Evolutionary conservation across 2,797 vertebrate genomes (phyloP).

Genomic region (Rhincodon typus): DNA sequence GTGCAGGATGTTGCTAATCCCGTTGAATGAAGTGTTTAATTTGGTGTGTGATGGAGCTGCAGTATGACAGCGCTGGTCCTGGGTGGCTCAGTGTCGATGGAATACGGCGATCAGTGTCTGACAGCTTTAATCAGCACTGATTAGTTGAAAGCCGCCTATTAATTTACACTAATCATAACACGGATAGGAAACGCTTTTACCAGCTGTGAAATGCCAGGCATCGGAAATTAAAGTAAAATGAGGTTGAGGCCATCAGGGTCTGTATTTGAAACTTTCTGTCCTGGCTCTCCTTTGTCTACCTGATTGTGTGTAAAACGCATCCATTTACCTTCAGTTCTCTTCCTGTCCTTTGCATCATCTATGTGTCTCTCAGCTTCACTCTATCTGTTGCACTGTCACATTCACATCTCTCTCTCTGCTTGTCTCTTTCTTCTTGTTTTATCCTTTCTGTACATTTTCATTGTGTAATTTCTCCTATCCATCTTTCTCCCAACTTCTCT

Average conservation of each 20-base stretch:
- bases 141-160: slow-evolving; percentile 67
- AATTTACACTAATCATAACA: slow-evolving; percentile 67
- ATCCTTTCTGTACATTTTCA: not conserved
- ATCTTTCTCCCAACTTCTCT: no score
- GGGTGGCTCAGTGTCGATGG: not conserved
- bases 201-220: slow-evolving; percentile 72
- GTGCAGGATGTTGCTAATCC: not conserved
- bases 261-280: slow-evolving; percentile 60
- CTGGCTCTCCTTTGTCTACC: slow-evolving; percentile 57
- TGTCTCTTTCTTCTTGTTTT: not conserved
- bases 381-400: not conserved
- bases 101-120: slow-evolving; percentile 51
- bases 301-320: slow-evolving; percentile 64
- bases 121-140: slow-evolving; percentile 67
- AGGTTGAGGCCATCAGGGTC: slow-evolving; percentile 58
- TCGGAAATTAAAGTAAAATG: slow-evolving; percentile 68
- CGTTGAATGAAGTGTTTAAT: not conserved
- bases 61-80: not conserved
- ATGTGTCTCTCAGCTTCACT: not conserved
- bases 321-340: slow-evolving; percentile 60
- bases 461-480: no score
- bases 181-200: slow-evolving; percentile 65
- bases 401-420: not conserved
- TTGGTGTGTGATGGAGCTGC: not conserved
- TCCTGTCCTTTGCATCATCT: not conserved